phyloP scores from a whole-genome alignment of 2,113 vertebrate genomes.

The Eretmochelys imbricata region DNA sequence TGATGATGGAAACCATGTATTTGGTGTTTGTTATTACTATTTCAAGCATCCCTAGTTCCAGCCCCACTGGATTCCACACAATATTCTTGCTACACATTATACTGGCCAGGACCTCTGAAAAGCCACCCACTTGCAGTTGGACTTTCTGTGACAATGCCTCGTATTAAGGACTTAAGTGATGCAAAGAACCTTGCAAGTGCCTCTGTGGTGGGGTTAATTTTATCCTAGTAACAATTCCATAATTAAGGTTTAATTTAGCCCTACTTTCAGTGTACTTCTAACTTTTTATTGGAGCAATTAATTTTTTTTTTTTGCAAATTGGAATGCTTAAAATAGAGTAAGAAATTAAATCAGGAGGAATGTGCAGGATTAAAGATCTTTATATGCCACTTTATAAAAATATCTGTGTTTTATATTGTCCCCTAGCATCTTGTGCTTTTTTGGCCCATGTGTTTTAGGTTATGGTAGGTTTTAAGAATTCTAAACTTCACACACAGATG shows the following conservation, averaged over 20 bases:
- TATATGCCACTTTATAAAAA: not conserved
- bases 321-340: not conserved
- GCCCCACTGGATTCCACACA: no score
- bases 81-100: no score
- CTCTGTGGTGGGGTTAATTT: not conserved
- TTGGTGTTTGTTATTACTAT: no score
- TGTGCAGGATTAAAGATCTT: not conserved
- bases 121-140: no score
- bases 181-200: not conserved
- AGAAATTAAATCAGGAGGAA: not conserved
- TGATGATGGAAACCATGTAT: no score
- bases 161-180: not conserved
- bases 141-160: not conserved
- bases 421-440: not conserved
- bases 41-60: no score
- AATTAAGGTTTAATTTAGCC: not conserved
- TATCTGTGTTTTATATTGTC: no score
- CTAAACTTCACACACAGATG: not conserved
- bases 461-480: not conserved
- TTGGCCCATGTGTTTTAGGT: not conserved
- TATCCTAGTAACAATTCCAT: not conserved
- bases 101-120: no score
- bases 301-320: not conserved
- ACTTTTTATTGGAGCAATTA: not conserved
- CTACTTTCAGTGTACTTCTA: not conserved